Evolutionary conservation across 2,113 vertebrate genomes (phyloP).

Genomic region (Labeo catla): DNA sequence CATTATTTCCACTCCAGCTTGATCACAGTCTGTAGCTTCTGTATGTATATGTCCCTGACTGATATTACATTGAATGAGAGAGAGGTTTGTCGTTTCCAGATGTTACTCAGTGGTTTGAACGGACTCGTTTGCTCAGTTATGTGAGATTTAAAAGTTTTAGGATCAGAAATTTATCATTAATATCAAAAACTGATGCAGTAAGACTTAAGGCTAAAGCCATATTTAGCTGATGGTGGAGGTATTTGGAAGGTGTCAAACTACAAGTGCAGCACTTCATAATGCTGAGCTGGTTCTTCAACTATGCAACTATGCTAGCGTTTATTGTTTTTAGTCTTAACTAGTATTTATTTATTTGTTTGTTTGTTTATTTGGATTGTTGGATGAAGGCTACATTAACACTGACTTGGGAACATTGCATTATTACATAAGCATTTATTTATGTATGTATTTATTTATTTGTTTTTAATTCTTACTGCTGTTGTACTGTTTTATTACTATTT

Average conservation of each 20-base stretch:
- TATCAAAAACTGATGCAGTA: not conserved
- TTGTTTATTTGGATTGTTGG: no score
- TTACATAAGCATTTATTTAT: no score
- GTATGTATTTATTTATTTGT: no score
- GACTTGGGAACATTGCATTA: no score
- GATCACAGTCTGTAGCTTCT: not conserved
- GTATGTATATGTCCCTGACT: not conserved
- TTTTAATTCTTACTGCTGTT: no score
- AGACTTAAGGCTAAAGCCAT: not conserved
- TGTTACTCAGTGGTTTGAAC: not conserved
- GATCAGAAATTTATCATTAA: not conserved
- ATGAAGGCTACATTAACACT: no score
- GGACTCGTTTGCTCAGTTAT: not conserved
- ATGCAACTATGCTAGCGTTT: not conserved
- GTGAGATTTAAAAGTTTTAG: not conserved
- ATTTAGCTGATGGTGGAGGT: slow-evolving; percentile 20
- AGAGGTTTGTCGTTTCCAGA: not conserved
- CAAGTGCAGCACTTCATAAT: not conserved
- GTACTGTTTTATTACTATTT: no score
- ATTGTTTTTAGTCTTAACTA: no score
- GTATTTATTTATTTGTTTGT: no score
- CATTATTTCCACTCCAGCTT: not conserved
- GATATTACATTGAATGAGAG: not conserved
- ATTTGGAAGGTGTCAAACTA: not conserved
- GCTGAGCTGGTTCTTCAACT: not conserved